Percentiles rank a stretch among this genome's conserved stretches.
Conservation (phyloP, 2,797 vertebrate species). For the Coranthus polyacanthus region DNA sequence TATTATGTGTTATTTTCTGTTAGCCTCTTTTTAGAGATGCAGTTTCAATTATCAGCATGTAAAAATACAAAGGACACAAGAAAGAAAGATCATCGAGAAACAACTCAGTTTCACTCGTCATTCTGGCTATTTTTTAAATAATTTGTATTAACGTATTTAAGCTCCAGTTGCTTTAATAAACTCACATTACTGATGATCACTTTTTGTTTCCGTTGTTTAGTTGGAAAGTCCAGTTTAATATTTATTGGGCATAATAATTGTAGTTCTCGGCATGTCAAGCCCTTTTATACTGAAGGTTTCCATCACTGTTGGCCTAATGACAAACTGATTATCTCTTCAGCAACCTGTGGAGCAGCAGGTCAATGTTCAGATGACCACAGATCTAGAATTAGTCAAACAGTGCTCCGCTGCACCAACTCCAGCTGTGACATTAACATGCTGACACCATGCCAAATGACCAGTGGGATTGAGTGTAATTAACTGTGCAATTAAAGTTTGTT, state of each 20-base stretch:
- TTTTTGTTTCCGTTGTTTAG: not conserved
- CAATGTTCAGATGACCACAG: conserved; percentile 7
- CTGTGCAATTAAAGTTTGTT: not conserved
- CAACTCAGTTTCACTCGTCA: too few species aligned
- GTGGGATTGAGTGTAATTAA: conserved; percentile 16
- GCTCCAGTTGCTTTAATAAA: too few species aligned
- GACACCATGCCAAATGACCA: conserved; percentile 18
- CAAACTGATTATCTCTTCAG: conserved; percentile 26
- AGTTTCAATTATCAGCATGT: too few species aligned
- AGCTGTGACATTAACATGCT: conserved; percentile 17
- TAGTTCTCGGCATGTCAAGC: conserved; percentile 4
- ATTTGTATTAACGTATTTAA: too few species aligned
- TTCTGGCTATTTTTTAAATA: too few species aligned
- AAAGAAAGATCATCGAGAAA: too few species aligned
- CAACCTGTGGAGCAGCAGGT: conserved; percentile 11
- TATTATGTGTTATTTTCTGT: too few species aligned
- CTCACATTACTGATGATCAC: too few species aligned
- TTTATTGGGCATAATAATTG: not conserved
- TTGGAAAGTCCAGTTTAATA: not conserved
- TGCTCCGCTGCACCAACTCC: conserved; percentile 1
- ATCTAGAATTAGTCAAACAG: conserved; percentile 8
- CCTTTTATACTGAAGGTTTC: not conserved
- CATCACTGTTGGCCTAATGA: conserved; percentile 35
- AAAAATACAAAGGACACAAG: too few species aligned
- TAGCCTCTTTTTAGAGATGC: too few species aligned